phyloP scores from a whole-genome alignment of 2,113 vertebrate genomes.

The Zosterops hypoxanthus region DNA sequence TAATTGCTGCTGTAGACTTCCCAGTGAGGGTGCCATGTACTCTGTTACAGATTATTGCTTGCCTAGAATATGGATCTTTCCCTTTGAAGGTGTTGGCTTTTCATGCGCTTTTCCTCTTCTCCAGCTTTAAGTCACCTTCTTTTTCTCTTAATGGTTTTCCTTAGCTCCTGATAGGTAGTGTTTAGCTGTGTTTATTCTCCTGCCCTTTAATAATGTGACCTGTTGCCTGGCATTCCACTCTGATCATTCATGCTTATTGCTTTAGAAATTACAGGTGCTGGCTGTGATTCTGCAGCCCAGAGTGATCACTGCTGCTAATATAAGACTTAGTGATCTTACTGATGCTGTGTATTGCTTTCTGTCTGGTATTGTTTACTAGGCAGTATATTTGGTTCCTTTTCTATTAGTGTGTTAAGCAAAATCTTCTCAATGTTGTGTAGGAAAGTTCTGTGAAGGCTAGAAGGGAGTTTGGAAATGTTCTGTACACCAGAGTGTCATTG shows the following conservation, averaged over 20 bases:
- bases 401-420: background rate
- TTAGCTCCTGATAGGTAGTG: background rate
- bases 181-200: conserved; percentile 12
- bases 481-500: background rate
- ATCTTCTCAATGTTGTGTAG: background rate
- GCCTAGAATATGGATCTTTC: background rate
- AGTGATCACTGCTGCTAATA: conserved; percentile 25
- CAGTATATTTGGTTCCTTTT: background rate
- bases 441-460: background rate
- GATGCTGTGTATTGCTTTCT: background rate
- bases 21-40: background rate
- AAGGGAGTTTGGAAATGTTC: background rate
- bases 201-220: background rate
- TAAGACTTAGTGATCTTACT: background rate
- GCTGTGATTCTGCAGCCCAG: conserved; percentile 4
- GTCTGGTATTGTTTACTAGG: background rate
- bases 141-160: background rate
- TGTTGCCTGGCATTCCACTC: background rate
- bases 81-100: background rate
- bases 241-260: background rate
- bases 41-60: background rate
- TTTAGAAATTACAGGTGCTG: conserved; percentile 19
- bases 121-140: background rate
- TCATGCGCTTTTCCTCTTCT: background rate
- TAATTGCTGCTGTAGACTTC: background rate